A percentile compares a stretch with the other conserved stretches of the same genome.
Conservation (phyloP, 2,797 vertebrate genomes). For the Huso huso region DNA sequence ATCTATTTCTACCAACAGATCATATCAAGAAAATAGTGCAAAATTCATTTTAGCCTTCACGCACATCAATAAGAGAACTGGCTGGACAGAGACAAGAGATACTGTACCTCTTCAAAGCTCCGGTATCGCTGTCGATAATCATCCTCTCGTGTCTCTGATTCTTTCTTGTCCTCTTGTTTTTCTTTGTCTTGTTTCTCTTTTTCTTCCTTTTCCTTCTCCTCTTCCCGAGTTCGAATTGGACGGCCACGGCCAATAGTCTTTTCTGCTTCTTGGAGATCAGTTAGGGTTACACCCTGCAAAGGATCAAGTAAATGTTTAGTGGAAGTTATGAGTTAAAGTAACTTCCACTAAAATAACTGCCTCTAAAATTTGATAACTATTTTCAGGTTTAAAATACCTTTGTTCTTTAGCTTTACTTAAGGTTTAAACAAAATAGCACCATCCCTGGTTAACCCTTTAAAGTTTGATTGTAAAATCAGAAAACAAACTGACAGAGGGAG, state of each 20-base stretch:
- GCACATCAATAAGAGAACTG: too few species aligned
- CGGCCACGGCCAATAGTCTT: conserved; percentile 92
- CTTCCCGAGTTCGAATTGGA: conserved; percentile 72
- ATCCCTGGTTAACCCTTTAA: too few species aligned
- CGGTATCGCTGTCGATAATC: conserved; percentile 89
- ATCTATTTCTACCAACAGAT: too few species aligned
- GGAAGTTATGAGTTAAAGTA: not conserved
- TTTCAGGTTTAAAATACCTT: too few species aligned
- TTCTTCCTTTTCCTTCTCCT: conserved; percentile 90
- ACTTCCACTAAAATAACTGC: too few species aligned
- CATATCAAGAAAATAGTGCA: too few species aligned
- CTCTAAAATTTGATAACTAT: too few species aligned
- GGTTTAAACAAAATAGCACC: too few species aligned
- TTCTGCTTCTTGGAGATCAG: conserved; percentile 96
- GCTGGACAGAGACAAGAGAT: too few species aligned
- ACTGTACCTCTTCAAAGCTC: conserved; percentile 77
- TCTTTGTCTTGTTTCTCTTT: conserved; percentile 93
- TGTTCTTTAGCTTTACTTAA: too few species aligned
- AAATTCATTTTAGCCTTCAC: too few species aligned
- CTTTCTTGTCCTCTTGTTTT: conserved; percentile 88
- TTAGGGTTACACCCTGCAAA: conserved; percentile 83
- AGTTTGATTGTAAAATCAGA: not conserved
- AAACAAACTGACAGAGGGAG: too few species aligned
- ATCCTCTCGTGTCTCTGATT: conserved; percentile 84
- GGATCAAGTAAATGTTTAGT: not conserved